A percentile compares a stretch with the other conserved stretches of the same genome.
Conservation (phyloP, 1,140 invertebrate genomes). For the Temnothorax nylanderi region DNA sequence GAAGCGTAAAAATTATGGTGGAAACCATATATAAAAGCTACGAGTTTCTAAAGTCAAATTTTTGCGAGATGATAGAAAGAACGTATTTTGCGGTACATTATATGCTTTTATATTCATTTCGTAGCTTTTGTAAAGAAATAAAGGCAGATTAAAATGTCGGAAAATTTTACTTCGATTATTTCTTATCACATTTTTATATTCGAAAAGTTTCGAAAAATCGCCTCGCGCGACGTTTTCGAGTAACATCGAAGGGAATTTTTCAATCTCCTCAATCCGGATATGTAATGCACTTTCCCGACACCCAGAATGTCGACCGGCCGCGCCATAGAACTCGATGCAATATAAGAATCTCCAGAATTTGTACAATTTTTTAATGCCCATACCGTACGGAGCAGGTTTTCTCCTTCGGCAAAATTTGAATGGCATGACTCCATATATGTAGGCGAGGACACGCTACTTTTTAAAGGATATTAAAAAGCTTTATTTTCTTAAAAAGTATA, state of each 20-base stretch:
- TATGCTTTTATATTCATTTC: not conserved
- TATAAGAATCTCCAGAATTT: constrained; percentile 61
- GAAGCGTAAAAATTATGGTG: constrained; percentile 28
- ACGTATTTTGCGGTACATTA: not conserved
- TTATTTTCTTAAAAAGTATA: constrained; percentile 27
- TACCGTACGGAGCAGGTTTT: constrained; percentile 32
- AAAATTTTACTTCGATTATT: constrained; percentile 23
- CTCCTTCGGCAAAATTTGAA: constrained; percentile 42
- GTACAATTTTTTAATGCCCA: constrained; percentile 60
- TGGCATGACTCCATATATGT: constrained; percentile 22
- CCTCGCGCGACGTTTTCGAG: constrained; percentile 41
- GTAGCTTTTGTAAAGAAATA: not conserved
- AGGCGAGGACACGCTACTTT: constrained; percentile 24
- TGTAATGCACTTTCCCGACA: constrained; percentile 58
- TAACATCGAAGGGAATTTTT: constrained; percentile 60
- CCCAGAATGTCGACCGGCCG: constrained; percentile 54
- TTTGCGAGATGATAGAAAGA: not conserved
- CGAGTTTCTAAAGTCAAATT: constrained; percentile 5
- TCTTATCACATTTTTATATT: constrained; percentile 15
- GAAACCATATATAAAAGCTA: not conserved
- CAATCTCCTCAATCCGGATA: constrained; percentile 61
- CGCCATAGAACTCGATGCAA: constrained; percentile 49
- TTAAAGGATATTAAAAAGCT: constrained; percentile 37
- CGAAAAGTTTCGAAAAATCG: constrained; percentile 38
- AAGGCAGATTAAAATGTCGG: not conserved